phyloP scores from a whole-genome alignment of 2,113 vertebrate species.

The Nematolebias whitei region DNA sequence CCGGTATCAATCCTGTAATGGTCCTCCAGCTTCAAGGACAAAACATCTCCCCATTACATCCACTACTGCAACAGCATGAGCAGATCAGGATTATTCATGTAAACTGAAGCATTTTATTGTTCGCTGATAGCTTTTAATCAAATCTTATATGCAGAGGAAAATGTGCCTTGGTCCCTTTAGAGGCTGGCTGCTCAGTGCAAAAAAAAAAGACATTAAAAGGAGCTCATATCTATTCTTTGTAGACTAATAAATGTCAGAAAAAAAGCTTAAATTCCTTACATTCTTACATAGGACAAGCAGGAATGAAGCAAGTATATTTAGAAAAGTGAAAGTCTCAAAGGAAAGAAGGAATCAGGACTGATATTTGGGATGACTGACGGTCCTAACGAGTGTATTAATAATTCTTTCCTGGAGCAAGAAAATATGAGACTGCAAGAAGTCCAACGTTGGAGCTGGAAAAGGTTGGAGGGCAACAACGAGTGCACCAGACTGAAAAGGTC shows the following conservation, averaged over 20 bases:
- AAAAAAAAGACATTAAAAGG: not conserved
- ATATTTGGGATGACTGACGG: not conserved
- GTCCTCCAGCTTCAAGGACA: constrained; percentile 41
- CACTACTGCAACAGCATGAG: constrained; percentile 38
- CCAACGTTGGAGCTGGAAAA: not conserved
- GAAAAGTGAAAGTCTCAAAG: not conserved
- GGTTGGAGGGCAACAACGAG: not conserved
- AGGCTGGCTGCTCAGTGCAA: constrained; percentile 4
- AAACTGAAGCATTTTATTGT: constrained; percentile 40
- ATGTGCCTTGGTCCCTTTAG: not conserved
- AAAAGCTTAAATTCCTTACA: too few relatives aligned
- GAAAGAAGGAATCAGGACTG: not conserved
- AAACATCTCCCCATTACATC: constrained; percentile 14
- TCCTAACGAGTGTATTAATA: not conserved
- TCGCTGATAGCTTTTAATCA: constrained; percentile 44
- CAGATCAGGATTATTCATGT: constrained; percentile 28
- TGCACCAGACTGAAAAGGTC: constrained; percentile 20
- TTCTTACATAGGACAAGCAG: too few relatives aligned
- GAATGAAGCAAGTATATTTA: not conserved
- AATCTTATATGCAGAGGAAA: constrained; percentile 25
- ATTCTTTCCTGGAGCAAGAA: not conserved
- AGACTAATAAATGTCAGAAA: not conserved
- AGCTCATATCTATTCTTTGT: not conserved
- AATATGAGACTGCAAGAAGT: not conserved
- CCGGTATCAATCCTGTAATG: constrained; percentile 16